These are phyloP conservation scores for Toxonevra muliebris DNA, from an alignment of 2,888 invertebrate species.

Conservation along the genomic window DNA sequence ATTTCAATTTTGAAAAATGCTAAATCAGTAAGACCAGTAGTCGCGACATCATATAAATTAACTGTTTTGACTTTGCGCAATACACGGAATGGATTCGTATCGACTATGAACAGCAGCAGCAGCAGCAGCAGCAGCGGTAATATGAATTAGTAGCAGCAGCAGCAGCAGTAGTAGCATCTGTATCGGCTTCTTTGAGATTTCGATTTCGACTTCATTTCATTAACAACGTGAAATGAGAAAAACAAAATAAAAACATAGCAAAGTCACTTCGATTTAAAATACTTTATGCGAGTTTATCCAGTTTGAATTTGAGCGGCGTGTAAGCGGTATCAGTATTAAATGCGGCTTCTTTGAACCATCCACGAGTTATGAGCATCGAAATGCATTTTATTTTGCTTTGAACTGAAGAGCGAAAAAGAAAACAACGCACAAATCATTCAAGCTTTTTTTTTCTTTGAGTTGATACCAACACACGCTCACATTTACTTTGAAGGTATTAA, in stretches of 20 bases:
- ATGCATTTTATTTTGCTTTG: constrained; percentile 11
- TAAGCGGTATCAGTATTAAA: neutral
- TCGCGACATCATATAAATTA: constrained; percentile 63
- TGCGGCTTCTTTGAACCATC: constrained; percentile 19
- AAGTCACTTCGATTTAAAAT: constrained; percentile 16
- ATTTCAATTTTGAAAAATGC: constrained; percentile 58
- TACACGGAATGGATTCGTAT: constrained; percentile 22
- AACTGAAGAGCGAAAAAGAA: too few species aligned
- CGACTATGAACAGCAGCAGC: too few species aligned
- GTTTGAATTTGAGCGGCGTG: constrained; percentile 17
- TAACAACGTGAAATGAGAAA: neutral
- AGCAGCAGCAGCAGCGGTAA: neutral
- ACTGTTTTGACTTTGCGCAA: constrained; percentile 61
- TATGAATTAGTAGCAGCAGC: too few species aligned
- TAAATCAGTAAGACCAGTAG: constrained; percentile 63
- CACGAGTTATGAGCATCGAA: constrained; percentile 21
- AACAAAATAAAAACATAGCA: neutral
- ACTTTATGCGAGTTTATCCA: constrained; percentile 21
- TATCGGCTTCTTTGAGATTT: constrained; percentile 21
- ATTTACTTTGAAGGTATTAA: too few species aligned
- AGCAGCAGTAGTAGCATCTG: neutral
- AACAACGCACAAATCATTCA: too few species aligned
- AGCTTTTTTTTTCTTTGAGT: too few species aligned
- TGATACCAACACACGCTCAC: too few species aligned
- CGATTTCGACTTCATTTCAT: constrained; percentile 21